Evolutionary conservation across 2,888 invertebrate species (phyloP), one percentile per base, ranked within the genome.

Genomic region (Athripsodes cinereus): DNA sequence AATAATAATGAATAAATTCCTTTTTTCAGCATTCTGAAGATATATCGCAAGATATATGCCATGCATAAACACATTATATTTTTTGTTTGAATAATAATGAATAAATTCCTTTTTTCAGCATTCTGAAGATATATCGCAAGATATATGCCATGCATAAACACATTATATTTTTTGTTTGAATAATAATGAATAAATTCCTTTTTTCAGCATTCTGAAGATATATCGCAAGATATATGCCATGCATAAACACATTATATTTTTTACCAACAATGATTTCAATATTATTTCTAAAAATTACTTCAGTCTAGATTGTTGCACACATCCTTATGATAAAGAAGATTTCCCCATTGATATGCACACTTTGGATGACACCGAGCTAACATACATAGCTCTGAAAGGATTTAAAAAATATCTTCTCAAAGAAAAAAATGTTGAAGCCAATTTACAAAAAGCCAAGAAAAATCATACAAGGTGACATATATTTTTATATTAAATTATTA

Each of bases 211-310:
- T 67, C 70, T 82, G 57, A 75, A 71, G 64, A 67, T 83, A 22
- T 83, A 84, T 60, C 72, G 74, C 53, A 79, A 76, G 65, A 72
- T 85, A 40, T 82, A 80, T 65, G 70, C 71, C 22, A 76, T 82
- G 1, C 75, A 80, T 63, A 72, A 68, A 50, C 76, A 76, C 0
- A 66, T 86, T 49, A 70, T 75, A 53, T 81, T 79, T 68, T 86
- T 85, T 67, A 72, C 81, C 26, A 71, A 70, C 6, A 74, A 81
- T 59, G 71, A 80, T 44, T 86, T 85, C 85, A 65, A 65, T 16
- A 81, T 82, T 63, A 64, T 65, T 1, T 79, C 77, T 53, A 63
- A 69, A 2, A 79, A 78, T 52, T 68, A 76, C 21, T 47, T 60
- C 51, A 22, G 48, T 2, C 22, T 62, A 46, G 18, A 26, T n/a